Evolutionary conservation across 1,140 invertebrate species (phyloP), one percentile per base, ranked within the genome.

Genomic region (Diorhabda carinulata): DNA sequence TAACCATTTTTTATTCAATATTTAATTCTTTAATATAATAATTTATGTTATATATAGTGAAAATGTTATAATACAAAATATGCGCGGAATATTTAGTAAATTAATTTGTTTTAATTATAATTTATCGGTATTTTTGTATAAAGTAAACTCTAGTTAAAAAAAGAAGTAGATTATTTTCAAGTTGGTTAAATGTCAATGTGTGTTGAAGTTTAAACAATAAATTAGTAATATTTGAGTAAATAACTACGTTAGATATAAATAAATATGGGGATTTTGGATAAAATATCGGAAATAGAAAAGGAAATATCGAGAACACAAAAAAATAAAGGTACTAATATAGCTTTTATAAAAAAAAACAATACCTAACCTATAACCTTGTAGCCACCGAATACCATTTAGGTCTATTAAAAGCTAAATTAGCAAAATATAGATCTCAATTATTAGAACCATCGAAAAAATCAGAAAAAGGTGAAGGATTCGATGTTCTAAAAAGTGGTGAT

Each of bases 331-430:
- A 85, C 74, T 73, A 67, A 61, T 40, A 43, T 57, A 56, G 58
- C 44, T 25, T 10, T 67, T 42, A 52, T 66, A 40, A 10, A 41
- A 60, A 8, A 47, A 66, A 40, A 57, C 52, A 59, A 59, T 43
- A 52, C 4, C 40, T 47, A n/a, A 68, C 7, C 44, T 65, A 43
- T 5, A 67, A 65, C 71, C 66, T 78, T 77, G n/a, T 60, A 98
- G 98, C 98, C 3, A 99, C 98, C 78, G 98, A 99, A 82, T 99
- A 99, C 78, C 98, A 99, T 88, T 88, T 99, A 83, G 98, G 98
- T 44, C 84, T 99, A 45, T 81, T 99, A 61, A 99, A 99, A 86
- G 98, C 98, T 0, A 99, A 99, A 85, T 84, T 99, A 79, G 98
- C 98, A 0, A 99, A 99, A 81, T 99, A 98, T 78, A 86, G 98